A percentile compares a stretch with the other conserved stretches of the same genome.
Conservation (phyloP, 1,140 invertebrate genomes). For the Bombus vancouverensis region DNA sequence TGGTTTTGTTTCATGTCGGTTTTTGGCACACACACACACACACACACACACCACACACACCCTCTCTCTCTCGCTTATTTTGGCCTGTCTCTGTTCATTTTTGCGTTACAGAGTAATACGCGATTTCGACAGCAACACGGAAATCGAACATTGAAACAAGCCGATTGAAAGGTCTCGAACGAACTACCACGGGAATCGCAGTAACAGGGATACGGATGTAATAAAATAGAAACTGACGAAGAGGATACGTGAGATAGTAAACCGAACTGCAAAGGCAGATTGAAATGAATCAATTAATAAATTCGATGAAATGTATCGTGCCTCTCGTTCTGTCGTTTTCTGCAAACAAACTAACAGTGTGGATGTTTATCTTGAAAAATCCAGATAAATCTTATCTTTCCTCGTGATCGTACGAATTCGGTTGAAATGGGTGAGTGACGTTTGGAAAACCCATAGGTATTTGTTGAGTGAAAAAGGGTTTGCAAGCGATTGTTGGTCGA, state of each 20-base stretch:
- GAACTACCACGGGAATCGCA: slow-evolving; percentile 46
- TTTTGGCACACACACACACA: not conserved
- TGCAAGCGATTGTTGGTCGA: not conserved
- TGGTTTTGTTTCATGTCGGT: not conserved
- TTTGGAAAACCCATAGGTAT: not conserved
- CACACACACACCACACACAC: too few relatives aligned
- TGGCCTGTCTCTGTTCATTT: not conserved
- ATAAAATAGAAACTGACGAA: slow-evolving; percentile 7
- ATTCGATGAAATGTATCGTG: slow-evolving; percentile 29
- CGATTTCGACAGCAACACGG: slow-evolving; percentile 48
- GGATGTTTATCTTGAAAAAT: slow-evolving; percentile 9
- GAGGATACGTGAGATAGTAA: not conserved
- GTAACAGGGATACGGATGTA: slow-evolving; percentile 10
- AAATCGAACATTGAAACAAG: slow-evolving; percentile 56
- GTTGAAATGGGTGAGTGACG: too few relatives aligned
- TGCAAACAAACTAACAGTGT: not conserved
- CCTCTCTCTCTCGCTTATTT: not conserved
- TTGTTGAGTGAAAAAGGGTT: not conserved
- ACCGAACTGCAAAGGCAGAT: slow-evolving; percentile 42
- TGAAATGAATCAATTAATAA: slow-evolving; percentile 64
- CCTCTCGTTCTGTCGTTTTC: not conserved
- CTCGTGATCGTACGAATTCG: not conserved
- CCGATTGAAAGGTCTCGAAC: slow-evolving; percentile 63
- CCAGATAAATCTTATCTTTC: not conserved
- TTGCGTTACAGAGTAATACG: slow-evolving; percentile 59